A percentile compares a stretch with the other conserved stretches of the same genome.
These are phyloP conservation scores for Catharus ustulatus DNA, from an alignment of 2,797 vertebrate species.

Conservation along the genomic window DNA sequence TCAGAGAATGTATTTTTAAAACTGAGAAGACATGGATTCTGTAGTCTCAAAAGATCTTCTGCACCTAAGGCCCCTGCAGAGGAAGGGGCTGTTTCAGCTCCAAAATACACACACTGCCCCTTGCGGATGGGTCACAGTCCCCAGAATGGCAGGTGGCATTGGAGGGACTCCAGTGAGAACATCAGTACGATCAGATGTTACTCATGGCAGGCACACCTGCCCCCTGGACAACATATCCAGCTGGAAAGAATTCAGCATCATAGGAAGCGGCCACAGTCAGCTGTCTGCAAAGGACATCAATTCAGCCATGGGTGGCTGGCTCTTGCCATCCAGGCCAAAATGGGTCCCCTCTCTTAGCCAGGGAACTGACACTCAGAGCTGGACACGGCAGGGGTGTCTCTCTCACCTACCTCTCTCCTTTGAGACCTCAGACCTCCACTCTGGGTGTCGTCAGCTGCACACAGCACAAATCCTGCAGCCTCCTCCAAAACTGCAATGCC, in stretches of 20 bases:
- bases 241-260: background rate
- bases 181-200: background rate
- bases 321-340: constrained; percentile 67
- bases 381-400: constrained; percentile 61
- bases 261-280: background rate
- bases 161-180: constrained; percentile 42
- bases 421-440: constrained; percentile 77
- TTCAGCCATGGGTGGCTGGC: constrained; percentile 49
- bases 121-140: constrained; percentile 53
- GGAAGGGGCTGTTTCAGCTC: constrained; percentile 36
- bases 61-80: background rate
- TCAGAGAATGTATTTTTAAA: background rate
- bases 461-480: constrained; percentile 77
- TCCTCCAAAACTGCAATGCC: constrained; percentile 75
- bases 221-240: constrained; percentile 11
- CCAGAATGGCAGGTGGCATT: constrained; percentile 60
- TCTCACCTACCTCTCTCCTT: constrained; percentile 78
- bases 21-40: background rate
- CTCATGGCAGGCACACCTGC: background rate
- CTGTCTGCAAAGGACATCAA: constrained; percentile 6
- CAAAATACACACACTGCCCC: constrained; percentile 42
- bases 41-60: background rate
- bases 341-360: constrained; percentile 15
- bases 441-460: constrained; percentile 74
- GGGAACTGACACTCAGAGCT: constrained; percentile 55